Percentiles rank a stretch among this genome's conserved stretches.
Evolutionary conservation across 2,888 invertebrate species (phyloP).

Genomic region (Apoda limacodes): DNA sequence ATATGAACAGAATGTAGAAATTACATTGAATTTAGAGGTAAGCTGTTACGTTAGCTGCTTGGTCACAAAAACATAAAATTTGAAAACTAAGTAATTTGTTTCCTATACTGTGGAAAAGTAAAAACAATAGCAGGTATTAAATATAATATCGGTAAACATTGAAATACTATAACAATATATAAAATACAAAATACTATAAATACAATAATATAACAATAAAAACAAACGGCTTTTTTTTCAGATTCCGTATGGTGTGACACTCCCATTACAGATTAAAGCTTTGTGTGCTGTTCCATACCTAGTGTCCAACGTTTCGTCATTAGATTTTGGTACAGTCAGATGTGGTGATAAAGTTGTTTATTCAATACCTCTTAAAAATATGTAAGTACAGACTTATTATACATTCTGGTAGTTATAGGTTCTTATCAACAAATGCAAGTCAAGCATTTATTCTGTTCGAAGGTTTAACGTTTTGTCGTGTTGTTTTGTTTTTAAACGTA

Average conservation of each 20-base stretch:
- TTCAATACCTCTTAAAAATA: conserved; percentile 66
- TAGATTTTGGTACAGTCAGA: conserved; percentile 69
- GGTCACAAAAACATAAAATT: too few species aligned
- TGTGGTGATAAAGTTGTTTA: conserved; percentile 70
- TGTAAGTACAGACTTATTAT: conserved; percentile 61
- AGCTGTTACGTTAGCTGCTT: too few species aligned
- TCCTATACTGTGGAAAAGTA: background rate
- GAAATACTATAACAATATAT: too few species aligned
- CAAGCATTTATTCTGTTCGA: too few species aligned
- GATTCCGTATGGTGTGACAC: conserved; percentile 70
- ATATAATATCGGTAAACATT: background rate
- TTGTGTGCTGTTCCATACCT: conserved; percentile 70
- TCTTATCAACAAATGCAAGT: too few species aligned
- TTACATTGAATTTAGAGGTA: conserved; percentile 61
- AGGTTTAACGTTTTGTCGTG: too few species aligned
- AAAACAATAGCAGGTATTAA: background rate
- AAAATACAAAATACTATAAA: too few species aligned
- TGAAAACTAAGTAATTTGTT: conserved; percentile 4
- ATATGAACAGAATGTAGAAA: conserved; percentile 49
- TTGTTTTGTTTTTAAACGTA: too few species aligned
- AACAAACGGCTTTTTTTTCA: too few species aligned
- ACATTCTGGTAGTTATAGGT: too few species aligned
- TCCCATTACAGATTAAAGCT: conserved; percentile 68
- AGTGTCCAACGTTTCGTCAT: conserved; percentile 37
- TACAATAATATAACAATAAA: too few species aligned